These are phyloP conservation scores for human (Homo sapiens) DNA, from an alignment of 2,113 vertebrate species.

Conservation along the genomic window DNA sequence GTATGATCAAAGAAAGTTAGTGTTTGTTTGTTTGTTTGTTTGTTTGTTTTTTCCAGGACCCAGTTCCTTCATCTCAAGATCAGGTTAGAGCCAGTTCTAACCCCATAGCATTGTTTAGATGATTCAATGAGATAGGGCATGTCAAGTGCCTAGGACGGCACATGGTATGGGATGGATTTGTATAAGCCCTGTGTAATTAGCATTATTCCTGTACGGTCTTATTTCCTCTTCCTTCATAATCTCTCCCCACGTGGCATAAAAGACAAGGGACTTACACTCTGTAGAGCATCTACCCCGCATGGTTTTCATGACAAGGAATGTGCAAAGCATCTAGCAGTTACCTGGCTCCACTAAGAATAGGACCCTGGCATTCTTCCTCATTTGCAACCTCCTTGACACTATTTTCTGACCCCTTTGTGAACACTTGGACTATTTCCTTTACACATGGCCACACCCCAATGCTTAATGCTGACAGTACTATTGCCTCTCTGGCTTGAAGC, in stretches of 20 bases:
- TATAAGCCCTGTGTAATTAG: neutral
- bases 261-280: neutral
- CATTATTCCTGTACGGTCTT: neutral
- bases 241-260: too few relatives aligned
- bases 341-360: neutral
- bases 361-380: neutral
- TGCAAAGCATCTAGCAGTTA: neutral
- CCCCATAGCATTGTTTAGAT: neutral
- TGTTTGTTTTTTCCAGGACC: neutral
- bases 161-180: accelerated
- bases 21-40: too few relatives aligned
- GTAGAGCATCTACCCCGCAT: neutral
- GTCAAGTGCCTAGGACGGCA: too few relatives aligned
- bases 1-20: neutral
- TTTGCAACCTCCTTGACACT: neutral
- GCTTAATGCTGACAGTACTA: accelerated
- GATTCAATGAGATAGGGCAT: neutral
- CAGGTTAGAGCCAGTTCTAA: neutral
- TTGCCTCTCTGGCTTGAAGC: neutral
- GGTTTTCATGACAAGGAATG: neutral
- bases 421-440: accelerated
- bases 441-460: accelerated
- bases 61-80: neutral
- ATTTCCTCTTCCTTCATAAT: accelerated
- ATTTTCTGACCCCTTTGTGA: neutral